Evolutionary conservation across 2,888 invertebrate genomes (phyloP), one percentile per base, ranked within the genome.

Genomic region (Poecilobothrus nobilitatus): DNA sequence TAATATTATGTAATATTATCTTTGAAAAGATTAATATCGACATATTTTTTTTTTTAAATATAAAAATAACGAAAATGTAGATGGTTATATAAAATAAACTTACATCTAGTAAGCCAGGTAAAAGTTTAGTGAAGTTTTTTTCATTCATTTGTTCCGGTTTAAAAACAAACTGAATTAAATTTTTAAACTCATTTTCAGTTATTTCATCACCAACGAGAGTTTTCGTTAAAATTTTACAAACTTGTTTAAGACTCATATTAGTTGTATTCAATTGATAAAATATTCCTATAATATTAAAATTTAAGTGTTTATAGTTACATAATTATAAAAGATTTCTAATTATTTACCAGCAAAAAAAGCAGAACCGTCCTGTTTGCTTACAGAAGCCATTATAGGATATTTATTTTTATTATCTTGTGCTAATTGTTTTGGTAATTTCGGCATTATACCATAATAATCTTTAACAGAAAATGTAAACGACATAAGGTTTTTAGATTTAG

Each of bases 41-140:
- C n/a, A n/a, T n/a, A n/a, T n/a, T n/a, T n/a, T n/a, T n/a, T n/a
- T n/a, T n/a, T n/a, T n/a, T n/a, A n/a, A n/a, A n/a, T n/a, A n/a
- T n/a, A n/a, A n/a, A n/a, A n/a, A n/a, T n/a, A n/a, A n/a, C n/a
- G n/a, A n/a, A n/a, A n/a, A n/a, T n/a, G n/a, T n/a, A n/a, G n/a
- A n/a, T n/a, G n/a, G n/a, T n/a, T 21, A 10, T 22, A 12, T 3
- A 21, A 1, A 21, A 21, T 22, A 37, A 37, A 76, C 81, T 76
- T 75, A 85, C 85, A 78, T 85, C 85, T 68, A 83, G 81, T 65
- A 85, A 79, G 2, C 83, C 82, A 6, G 84, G 81, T 68, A 81
- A 74, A 70, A 84, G 81, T 6, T 75, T 75, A 21, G 74, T 78
- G 72, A 84, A 84, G 71, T 82, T 77, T 79, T 78, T 12, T 21